phyloP scores from a whole-genome alignment of 2,797 vertebrate genomes.

The Aphelocoma californica region DNA sequence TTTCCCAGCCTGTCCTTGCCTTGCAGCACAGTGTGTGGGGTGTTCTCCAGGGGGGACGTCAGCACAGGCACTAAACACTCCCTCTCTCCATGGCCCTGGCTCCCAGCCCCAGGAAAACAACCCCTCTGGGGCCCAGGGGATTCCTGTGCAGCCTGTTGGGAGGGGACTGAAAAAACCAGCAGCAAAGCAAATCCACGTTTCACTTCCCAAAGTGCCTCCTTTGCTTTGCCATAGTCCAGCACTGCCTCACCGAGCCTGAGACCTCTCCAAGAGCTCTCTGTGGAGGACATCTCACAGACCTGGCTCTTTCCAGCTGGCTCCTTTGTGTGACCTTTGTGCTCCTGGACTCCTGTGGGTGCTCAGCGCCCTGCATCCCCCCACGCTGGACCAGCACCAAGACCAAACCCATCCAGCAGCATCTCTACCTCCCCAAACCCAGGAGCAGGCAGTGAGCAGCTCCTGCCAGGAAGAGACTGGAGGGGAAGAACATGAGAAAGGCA shows the following conservation, averaged over 20 bases:
- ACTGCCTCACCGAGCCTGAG: not conserved
- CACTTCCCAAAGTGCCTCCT: accelerated
- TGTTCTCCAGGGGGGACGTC: accelerated
- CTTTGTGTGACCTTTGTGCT: not conserved
- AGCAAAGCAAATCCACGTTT: not conserved
- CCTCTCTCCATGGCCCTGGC: not conserved
- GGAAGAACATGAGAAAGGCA: not conserved
- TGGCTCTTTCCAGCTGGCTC: not conserved
- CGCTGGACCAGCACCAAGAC: accelerated
- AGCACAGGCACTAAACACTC: not conserved
- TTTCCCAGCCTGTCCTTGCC: not conserved
- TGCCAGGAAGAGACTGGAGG: not conserved
- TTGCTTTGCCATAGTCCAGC: not conserved
- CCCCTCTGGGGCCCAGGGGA: not conserved
- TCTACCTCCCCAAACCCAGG: not conserved
- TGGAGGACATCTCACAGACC: not conserved
- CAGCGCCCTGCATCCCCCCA: accelerated
- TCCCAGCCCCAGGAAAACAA: not conserved
- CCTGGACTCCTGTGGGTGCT: not conserved
- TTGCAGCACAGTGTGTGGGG: not conserved
- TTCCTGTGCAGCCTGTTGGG: not conserved
- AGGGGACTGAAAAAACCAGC: not conserved
- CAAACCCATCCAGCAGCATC: not conserved
- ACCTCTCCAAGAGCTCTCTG: not conserved
- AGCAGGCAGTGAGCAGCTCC: not conserved